phyloP scores from a whole-genome alignment of 2,888 invertebrate genomes.

The Rhagonycha fulva region DNA sequence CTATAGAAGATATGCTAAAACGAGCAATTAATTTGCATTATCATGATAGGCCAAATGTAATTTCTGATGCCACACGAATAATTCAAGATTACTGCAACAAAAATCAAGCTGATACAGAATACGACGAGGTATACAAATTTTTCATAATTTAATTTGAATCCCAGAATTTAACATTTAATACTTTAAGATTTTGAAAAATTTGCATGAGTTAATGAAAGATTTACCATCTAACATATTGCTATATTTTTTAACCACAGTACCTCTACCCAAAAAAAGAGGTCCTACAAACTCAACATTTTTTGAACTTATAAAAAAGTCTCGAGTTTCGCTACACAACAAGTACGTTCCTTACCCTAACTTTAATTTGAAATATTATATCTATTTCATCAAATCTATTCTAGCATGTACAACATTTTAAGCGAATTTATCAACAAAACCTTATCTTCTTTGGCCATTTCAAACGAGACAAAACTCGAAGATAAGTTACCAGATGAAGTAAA shows the following conservation, averaged over 20 bases:
- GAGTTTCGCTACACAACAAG: slow-evolving; percentile 13
- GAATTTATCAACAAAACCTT: slow-evolving; percentile 32
- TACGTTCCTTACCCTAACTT: background rate
- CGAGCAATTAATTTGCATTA: slow-evolving; percentile 49
- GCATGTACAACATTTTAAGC: slow-evolving; percentile 31
- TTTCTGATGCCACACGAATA: slow-evolving; percentile 45
- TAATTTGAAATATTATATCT: background rate
- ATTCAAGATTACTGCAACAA: slow-evolving; percentile 46
- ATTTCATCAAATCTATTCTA: slow-evolving; percentile 12
- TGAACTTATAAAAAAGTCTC: slow-evolving; percentile 24
- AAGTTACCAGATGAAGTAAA: background rate
- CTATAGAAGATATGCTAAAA: slow-evolving; percentile 47
- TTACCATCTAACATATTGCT: slow-evolving; percentile 49
- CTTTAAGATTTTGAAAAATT: slow-evolving; percentile 44
- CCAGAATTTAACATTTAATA: slow-evolving; percentile 6
- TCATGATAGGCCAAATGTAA: slow-evolving; percentile 43
- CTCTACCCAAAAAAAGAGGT: slow-evolving; percentile 44
- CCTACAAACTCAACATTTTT: slow-evolving; percentile 8
- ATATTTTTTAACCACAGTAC: slow-evolving; percentile 50
- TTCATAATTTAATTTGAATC: background rate
- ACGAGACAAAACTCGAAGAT: background rate
- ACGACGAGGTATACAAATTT: slow-evolving; percentile 42
- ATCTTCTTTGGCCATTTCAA: slow-evolving; percentile 21
- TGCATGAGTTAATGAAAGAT: slow-evolving; percentile 48
- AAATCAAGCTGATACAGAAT: slow-evolving; percentile 44